Evolutionary conservation across 2,113 vertebrate genomes (phyloP).

Genomic region (Bucco capensis): DNA sequence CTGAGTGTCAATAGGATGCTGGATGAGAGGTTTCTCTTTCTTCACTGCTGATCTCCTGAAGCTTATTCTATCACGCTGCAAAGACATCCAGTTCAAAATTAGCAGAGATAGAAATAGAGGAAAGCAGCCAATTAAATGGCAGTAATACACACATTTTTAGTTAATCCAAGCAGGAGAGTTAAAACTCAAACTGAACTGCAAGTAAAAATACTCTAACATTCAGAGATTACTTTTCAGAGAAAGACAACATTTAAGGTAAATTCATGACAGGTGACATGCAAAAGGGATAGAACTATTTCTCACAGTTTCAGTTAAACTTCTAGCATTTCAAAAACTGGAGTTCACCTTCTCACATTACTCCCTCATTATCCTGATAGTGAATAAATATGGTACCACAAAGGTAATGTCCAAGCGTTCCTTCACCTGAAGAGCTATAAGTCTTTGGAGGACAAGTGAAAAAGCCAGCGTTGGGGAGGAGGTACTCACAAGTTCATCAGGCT

Average conservation of each 20-base stretch:
- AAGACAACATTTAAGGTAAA: background rate
- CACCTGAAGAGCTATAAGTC: background rate
- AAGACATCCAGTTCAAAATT: constrained; percentile 57
- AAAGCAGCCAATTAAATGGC: background rate
- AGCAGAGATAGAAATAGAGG: background rate
- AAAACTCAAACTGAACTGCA: constrained; percentile 49
- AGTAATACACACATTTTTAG: background rate
- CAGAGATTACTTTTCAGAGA: background rate
- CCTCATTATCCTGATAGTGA: background rate
- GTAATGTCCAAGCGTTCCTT: background rate
- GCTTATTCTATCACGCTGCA: constrained; percentile 93
- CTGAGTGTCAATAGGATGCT: constrained; percentile 90
- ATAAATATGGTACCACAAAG: constrained; percentile 1
- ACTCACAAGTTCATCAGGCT: constrained; percentile 38
- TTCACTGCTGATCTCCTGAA: constrained; percentile 89
- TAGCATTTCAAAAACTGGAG: background rate
- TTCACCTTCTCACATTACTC: background rate
- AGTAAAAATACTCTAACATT: background rate
- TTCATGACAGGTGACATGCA: background rate
- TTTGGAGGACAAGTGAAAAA: constrained; percentile 18
- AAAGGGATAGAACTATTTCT: background rate
- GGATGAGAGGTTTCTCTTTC: constrained; percentile 92
- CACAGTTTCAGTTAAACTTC: background rate
- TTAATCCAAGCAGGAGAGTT: constrained; percentile 62
- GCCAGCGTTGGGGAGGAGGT: background rate